A percentile compares a stretch with the other conserved stretches of the same genome.
These are phyloP conservation scores for Orthosia incerta DNA, from an alignment of 2,888 invertebrate species.

Conservation along the genomic window DNA sequence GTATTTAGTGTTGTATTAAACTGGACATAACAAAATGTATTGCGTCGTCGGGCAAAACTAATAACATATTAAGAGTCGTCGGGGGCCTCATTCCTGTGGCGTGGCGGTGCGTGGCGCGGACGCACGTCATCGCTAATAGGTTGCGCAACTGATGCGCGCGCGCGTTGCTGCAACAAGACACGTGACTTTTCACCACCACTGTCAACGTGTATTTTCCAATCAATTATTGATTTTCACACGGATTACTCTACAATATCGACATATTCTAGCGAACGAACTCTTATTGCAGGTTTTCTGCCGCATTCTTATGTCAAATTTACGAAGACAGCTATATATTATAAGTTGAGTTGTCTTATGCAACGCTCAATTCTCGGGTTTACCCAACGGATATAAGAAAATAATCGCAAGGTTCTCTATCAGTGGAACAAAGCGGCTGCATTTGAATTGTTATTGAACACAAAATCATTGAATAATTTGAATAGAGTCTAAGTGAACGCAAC, in stretches of 20 bases:
- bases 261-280: conserved; percentile 54
- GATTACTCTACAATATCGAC: conserved; percentile 27
- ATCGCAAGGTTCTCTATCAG: conserved; percentile 52
- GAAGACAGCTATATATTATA: conserved; percentile 46
- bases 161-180: conserved; percentile 74
- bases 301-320: conserved; percentile 64
- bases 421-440: conserved; percentile 70
- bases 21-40: conserved; percentile 54
- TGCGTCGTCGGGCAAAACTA: conserved; percentile 56
- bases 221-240: conserved; percentile 58
- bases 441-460: conserved; percentile 75
- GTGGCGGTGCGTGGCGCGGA: conserved; percentile 80
- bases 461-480: conserved; percentile 84
- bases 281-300: conserved; percentile 38
- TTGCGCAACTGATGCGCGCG: conserved; percentile 79
- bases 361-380: conserved; percentile 34
- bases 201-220: conserved; percentile 34
- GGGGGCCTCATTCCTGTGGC: conserved; percentile 80
- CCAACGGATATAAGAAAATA: conserved; percentile 42
- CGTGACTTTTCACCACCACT: conserved; percentile 65
- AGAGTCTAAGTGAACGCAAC: conserved; percentile 81
- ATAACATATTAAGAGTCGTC: conserved; percentile 75
- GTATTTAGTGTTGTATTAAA: conserved; percentile 45
- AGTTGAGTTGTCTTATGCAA: conserved; percentile 19
- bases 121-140: conserved; percentile 77